phyloP scores from a whole-genome alignment of 2,888 invertebrate species.

The Prosapia bicincta region DNA sequence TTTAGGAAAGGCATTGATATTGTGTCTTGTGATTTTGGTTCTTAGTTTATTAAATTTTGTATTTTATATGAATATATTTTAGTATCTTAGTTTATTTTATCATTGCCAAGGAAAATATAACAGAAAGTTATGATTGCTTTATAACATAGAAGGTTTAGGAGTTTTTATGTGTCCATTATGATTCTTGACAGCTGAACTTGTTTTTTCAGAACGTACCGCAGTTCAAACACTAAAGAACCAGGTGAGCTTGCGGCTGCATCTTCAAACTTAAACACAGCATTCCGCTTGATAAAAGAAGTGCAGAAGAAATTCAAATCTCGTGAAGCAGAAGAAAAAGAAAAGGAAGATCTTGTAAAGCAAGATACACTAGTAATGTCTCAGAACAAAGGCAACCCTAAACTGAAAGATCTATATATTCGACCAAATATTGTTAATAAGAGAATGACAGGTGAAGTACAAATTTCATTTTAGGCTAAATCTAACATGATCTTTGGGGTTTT shows the following conservation, averaged over 20 bases:
- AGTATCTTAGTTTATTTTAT: too few relatives aligned
- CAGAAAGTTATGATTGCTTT: too few relatives aligned
- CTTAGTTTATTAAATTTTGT: too few relatives aligned
- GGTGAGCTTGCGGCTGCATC: conserved; percentile 93
- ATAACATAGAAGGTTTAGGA: too few relatives aligned
- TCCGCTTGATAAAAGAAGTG: conserved; percentile 96
- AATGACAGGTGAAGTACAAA: conserved; percentile 71
- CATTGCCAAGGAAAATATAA: too few relatives aligned
- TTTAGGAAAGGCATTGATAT: too few relatives aligned
- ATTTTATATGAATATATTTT: too few relatives aligned
- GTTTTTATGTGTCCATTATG: too few relatives aligned
- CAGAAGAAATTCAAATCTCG: conserved; percentile 98
- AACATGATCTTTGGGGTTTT: background rate
- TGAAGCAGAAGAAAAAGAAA: conserved; percentile 97
- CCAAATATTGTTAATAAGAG: conserved; percentile 98
- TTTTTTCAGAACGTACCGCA: conserved; percentile 79
- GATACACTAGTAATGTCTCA: conserved; percentile 91
- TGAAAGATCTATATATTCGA: conserved; percentile 96
- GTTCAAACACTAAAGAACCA: conserved; percentile 96
- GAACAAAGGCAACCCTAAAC: conserved; percentile 95
- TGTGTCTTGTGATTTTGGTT: too few relatives aligned
- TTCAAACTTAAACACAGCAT: conserved; percentile 93
- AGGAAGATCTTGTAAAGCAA: conserved; percentile 98
- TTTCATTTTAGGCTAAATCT: too few relatives aligned
- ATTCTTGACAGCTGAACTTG: too few relatives aligned